Evolutionary conservation across 2,888 invertebrate genomes (phyloP), one percentile per base, ranked within the genome.

Genomic region (Nycteola revayana): DNA sequence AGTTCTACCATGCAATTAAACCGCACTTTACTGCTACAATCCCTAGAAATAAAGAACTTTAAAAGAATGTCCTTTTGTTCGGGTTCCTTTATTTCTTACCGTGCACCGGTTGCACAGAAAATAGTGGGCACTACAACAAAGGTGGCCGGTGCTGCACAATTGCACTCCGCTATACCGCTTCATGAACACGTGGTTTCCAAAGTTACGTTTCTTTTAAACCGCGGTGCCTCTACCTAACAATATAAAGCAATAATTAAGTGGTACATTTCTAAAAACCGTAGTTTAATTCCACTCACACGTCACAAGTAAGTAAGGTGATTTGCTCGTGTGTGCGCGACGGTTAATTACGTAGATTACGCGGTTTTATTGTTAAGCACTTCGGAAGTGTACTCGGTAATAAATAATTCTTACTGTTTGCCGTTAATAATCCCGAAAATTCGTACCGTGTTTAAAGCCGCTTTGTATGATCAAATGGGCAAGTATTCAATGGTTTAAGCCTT

Each of bases 11-110:
- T 76, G 77, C 82, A 86, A 86, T 85, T 86, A 86, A 84, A 86
- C 78, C 80, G 65, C 84, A 83, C 78, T 85, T 81, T 81, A 77
- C 71, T 70, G 76, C 73, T 76, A 75, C 81, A 83, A 78, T 82
- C 77, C 78, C 76, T 79, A 78, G 68, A 77, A 85, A 81, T 85
- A 85, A 82, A 83, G 84, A 79, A 83, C 72, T 82, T 77, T 78
- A 75, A 77, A 76, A 73, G 74, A 76, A 71, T 70, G 74, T 73
- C 69, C 69, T 76, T 80, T 81, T 78, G 75, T 75, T 75, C 67
- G 51, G 47, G 54, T 44, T 66, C 67, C 66, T 79, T 72, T 80
- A 75, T 76, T 75, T 74, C 69, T 73, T 62, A 53, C 60, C 66
- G 71, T 66, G 55, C 57, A 63, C 59, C 63, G 67, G 65, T 59